Conservation (phyloP, 2,888 invertebrate species). For the Campaea margaritaria region DNA sequence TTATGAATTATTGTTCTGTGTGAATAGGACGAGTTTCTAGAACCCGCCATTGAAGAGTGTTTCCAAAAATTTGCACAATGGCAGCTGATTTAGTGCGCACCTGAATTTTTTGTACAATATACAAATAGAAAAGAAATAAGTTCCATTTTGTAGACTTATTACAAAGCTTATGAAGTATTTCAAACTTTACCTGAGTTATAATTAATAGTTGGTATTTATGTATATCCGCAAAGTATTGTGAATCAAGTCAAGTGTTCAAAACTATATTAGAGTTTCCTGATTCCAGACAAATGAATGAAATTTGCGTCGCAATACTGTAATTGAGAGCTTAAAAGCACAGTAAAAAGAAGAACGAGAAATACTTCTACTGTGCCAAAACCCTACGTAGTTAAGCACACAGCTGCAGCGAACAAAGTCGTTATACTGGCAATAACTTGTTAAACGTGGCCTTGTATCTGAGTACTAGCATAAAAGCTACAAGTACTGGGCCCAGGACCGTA, state of each 20-base stretch:
- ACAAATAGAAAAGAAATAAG: not conserved
- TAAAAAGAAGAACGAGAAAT: too few relatives aligned
- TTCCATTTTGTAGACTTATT: not conserved
- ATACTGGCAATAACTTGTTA: not conserved
- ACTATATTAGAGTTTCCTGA: too few relatives aligned
- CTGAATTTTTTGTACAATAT: constrained; percentile 30
- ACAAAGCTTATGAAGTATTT: not conserved
- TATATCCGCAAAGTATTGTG: not conserved
- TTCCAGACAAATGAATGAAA: too few relatives aligned
- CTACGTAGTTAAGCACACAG: too few relatives aligned
- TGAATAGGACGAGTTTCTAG: constrained; percentile 53
- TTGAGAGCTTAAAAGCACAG: too few relatives aligned
- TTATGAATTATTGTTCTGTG: constrained; percentile 50
- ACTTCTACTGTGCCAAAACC: too few relatives aligned
- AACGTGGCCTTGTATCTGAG: not conserved
- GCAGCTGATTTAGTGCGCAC: constrained; percentile 48
- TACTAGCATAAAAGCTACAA: constrained; percentile 15
- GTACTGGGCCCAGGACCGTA: too few relatives aligned
- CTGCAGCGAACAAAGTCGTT: not conserved
- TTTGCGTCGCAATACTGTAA: too few relatives aligned
- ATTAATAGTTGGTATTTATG: too few relatives aligned
- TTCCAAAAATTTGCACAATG: constrained; percentile 59
- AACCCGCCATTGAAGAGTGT: constrained; percentile 46
- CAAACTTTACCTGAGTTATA: not conserved
- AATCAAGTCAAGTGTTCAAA: not conserved